phyloP scores from a whole-genome alignment of 2,888 invertebrate genomes.

The Schizotus pectinicornis region DNA sequence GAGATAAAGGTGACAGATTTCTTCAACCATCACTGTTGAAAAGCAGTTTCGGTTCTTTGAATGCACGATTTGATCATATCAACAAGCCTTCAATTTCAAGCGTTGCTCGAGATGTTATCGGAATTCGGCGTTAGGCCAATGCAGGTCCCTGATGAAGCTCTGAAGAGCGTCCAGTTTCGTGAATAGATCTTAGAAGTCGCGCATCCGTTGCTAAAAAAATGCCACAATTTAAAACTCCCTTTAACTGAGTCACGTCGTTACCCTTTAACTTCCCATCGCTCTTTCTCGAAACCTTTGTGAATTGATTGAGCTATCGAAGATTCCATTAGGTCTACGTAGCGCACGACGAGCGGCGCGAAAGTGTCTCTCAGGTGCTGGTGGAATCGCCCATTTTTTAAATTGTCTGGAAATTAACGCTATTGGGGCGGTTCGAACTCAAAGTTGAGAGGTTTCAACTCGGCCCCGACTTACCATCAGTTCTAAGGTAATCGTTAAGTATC shows the following conservation, averaged over 20 bases:
- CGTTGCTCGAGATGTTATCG: constrained; percentile 94
- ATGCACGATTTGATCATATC: constrained; percentile 99
- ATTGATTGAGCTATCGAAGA: constrained; percentile 98
- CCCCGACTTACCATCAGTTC: constrained; percentile 82
- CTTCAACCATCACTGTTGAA: constrained; percentile 91
- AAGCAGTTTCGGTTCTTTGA: constrained; percentile 85
- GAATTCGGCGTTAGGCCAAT: constrained; percentile 99
- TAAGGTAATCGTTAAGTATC: constrained; percentile 96
- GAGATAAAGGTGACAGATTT: constrained; percentile 92
- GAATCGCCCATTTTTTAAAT: constrained; percentile 94
- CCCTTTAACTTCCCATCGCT: constrained; percentile 99
- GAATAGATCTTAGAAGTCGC: constrained; percentile 96
- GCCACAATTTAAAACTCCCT: no score
- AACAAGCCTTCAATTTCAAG: constrained; percentile 95
- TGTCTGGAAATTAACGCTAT: constrained; percentile 68
- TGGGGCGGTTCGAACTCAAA: constrained; percentile 1
- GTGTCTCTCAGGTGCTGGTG: constrained; percentile 97
- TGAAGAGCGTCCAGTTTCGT: constrained; percentile 99
- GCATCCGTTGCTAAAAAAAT: constrained; percentile 84
- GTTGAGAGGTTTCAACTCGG: not conserved
- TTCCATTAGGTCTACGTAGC: constrained; percentile 99
- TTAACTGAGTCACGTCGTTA: constrained; percentile 59
- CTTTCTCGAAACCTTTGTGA: constrained; percentile 98
- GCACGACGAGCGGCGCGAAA: constrained; percentile 96
- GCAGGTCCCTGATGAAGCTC: constrained; percentile 95